These are phyloP conservation scores for Lasiommata megera DNA, from an alignment of 2,888 invertebrate species.

Conservation along the genomic window DNA sequence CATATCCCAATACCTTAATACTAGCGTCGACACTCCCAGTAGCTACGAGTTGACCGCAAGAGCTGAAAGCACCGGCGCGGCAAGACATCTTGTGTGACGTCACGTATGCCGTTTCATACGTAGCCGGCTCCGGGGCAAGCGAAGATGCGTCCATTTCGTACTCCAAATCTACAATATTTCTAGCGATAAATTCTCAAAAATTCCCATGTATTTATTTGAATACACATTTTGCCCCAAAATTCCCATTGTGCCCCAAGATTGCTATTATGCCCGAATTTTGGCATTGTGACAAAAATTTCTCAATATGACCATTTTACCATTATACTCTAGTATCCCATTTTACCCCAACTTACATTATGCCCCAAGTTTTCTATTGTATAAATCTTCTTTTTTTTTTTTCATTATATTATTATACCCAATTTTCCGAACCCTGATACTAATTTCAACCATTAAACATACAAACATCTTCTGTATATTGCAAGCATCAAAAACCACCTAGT, in stretches of 20 bases:
- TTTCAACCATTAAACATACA: too few species aligned
- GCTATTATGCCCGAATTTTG: too few species aligned
- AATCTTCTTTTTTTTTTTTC: too few species aligned
- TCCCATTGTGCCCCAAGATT: background rate
- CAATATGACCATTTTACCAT: background rate
- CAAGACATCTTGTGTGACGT: constrained; percentile 99
- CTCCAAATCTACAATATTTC: constrained; percentile 87
- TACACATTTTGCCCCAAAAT: background rate
- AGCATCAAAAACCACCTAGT: too few species aligned
- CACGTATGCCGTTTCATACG: constrained; percentile 99
- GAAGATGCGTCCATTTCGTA: constrained; percentile 97
- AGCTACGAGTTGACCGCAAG: constrained; percentile 97
- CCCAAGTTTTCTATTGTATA: too few species aligned
- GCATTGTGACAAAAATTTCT: too few species aligned
- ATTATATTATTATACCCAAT: too few species aligned
- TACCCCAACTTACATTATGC: too few species aligned
- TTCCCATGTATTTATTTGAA: background rate
- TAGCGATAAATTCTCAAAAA: too few species aligned
- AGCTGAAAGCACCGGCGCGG: constrained; percentile 96
- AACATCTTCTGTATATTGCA: too few species aligned
- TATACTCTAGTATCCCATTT: too few species aligned
- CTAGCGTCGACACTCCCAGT: constrained; percentile 99
- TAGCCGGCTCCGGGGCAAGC: constrained; percentile 96
- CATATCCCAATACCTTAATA: constrained; percentile 86
- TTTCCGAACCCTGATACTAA: too few species aligned